Percentiles rank a stretch among this genome's conserved stretches.
Conservation (phyloP, 2,797 vertebrate species). For the Emys orbicularis region DNA sequence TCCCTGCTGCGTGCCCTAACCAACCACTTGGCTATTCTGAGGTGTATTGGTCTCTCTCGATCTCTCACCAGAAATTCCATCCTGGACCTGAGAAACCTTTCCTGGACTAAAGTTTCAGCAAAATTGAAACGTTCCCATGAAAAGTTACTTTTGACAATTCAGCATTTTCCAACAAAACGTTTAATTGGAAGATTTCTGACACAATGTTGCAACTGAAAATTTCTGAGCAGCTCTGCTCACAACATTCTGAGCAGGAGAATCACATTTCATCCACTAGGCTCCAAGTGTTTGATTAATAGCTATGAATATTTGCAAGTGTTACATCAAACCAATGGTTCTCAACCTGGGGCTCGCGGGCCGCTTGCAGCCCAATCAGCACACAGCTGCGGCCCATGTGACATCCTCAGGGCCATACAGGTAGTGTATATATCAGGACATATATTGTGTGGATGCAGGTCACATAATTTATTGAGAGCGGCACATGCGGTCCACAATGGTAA, state of each 20-base stretch:
- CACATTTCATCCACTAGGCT: background rate
- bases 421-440: too few species aligned
- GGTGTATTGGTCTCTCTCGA: background rate
- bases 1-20: too few species aligned
- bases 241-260: slow-evolving; percentile 19
- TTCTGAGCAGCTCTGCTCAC: background rate
- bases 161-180: background rate
- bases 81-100: background rate
- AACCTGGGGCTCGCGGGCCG: too few species aligned
- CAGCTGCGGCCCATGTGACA: too few species aligned
- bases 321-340: background rate
- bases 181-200: background rate
- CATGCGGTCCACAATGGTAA: too few species aligned
- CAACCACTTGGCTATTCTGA: background rate
- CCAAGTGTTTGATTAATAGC: background rate
- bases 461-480: too few species aligned
- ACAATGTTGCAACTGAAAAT: background rate
- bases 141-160: background rate
- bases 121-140: background rate
- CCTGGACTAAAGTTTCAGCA: background rate
- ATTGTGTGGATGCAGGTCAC: too few species aligned
- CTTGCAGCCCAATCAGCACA: too few species aligned
- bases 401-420: too few species aligned
- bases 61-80: background rate
- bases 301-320: background rate